Evolutionary conservation across 2,113 vertebrate genomes (phyloP), one percentile per base, ranked within the genome.

Genomic region (Saiga tatarica): DNA sequence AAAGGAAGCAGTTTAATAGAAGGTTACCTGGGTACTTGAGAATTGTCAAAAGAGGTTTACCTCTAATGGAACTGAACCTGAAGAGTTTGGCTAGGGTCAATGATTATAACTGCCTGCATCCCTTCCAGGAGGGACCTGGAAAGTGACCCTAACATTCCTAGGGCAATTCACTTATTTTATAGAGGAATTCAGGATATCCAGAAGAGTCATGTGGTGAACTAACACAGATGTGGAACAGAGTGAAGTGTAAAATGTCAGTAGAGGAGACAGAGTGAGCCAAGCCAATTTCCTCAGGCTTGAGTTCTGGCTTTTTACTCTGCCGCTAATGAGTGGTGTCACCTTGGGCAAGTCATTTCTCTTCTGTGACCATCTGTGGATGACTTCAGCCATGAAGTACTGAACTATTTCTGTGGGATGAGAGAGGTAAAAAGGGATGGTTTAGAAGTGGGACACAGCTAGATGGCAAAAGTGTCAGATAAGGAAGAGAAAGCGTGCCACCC

Each of bases 31-130:
- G 45, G 59, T 86, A 74, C 26, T 83, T 94, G 74, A 81, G 92
- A 87, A 45, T 64, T 93, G 64, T 95, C 91, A 87, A 52, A 86
- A 89, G 52, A 97, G 23, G 42, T 98, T 98, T 86, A 90, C 28
- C 52, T 96, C 76, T 33, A 91, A 47, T 36, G 50, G 64, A 53
- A 55, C 86, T 71, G 67, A 82, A 36, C 50, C 81, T 85, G 62
- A 55, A 30, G 87, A 52, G 19, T 85, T 89, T 78, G 59, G 36
- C 16, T 28, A 86, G 11, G 8, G n/a, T 62, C 89, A 87, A 6
- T 36, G 74, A 42, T 88, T 15, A 67, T 82, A 95, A 53, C 28
- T 30, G 47, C 16, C 92, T 26, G 36, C 30, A 87, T n/a, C 39
- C 36, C n/a, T 78, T 36, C 23, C 13, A 55, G 96, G 62, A 86